phyloP scores from a whole-genome alignment of 2,113 vertebrate species.

The Glaucidium brasilianum region DNA sequence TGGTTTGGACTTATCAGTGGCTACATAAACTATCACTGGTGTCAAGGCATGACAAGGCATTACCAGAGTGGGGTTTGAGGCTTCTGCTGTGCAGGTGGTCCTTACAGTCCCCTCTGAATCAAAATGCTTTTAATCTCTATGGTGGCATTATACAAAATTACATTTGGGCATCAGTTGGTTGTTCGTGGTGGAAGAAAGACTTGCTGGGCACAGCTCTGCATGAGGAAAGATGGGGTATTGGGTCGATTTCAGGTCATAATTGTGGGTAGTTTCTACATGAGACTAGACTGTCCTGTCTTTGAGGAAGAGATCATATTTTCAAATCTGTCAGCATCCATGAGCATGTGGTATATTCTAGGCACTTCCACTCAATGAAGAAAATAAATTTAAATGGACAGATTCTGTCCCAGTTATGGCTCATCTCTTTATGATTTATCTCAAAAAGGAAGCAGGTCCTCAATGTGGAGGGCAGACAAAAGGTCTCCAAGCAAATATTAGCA shows the following conservation, averaged over 20 bases:
- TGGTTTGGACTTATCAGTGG: not conserved
- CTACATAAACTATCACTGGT: not conserved
- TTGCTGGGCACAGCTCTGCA: rapidly evolving
- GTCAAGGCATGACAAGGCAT: not conserved
- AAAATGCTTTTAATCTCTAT: not conserved
- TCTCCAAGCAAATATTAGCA: slow-evolving; percentile 15
- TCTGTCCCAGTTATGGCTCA: not conserved
- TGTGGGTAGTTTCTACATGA: not conserved
- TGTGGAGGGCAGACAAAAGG: slow-evolving; percentile 3
- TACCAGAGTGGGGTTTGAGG: not conserved
- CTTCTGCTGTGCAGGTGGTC: not conserved
- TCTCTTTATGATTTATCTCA: not conserved
- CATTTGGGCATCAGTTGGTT: not conserved
- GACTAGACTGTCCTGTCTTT: not conserved
- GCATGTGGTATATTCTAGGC: not conserved
- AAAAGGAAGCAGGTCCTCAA: not conserved
- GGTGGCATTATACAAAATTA: not conserved
- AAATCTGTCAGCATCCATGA: not conserved
- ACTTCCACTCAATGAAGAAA: not conserved
- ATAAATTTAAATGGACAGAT: not conserved
- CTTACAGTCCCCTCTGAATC: not conserved
- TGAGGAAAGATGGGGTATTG: not conserved
- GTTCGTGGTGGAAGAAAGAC: not conserved
- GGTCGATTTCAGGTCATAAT: not conserved
- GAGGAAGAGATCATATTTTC: not conserved